Conservation (phyloP, 2,113 vertebrate species). For the Oryzias melastigma region DNA sequence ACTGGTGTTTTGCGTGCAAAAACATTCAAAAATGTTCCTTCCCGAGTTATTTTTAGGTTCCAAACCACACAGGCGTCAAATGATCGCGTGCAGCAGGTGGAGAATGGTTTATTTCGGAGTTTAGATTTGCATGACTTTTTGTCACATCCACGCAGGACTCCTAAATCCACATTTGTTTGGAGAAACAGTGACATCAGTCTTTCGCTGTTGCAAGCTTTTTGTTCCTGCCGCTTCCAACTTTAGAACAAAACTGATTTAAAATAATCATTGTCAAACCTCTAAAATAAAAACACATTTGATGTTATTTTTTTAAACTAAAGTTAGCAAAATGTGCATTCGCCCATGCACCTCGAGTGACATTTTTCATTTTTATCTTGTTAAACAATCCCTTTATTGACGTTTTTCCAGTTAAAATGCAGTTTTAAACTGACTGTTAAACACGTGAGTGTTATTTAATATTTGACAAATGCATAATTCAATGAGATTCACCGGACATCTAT, state of each 20-base stretch:
- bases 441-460: too few species aligned
- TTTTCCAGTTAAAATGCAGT: not conserved
- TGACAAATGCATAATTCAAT: too few species aligned
- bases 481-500: too few species aligned
- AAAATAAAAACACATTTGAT: too few species aligned
- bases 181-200: too few species aligned
- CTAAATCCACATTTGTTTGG: not conserved
- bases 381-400: not conserved
- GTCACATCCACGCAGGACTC: not conserved
- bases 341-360: not conserved
- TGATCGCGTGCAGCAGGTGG: conserved; percentile 38
- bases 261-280: too few species aligned
- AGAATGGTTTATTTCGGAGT: conserved; percentile 5
- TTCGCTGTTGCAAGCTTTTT: too few species aligned
- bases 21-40: conserved; percentile 1
- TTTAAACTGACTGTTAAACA: too few species aligned
- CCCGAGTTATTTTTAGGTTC: conserved; percentile 2
- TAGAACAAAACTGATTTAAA: too few species aligned
- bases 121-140: not conserved
- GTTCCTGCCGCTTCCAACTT: too few species aligned
- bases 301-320: too few species aligned
- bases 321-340: too few species aligned
- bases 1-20: conserved; percentile 32
- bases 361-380: not conserved
- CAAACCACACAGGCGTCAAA: not conserved